Evolutionary conservation across 2,888 invertebrate genomes (phyloP).

Genomic region (Halictus quadricinctus): DNA sequence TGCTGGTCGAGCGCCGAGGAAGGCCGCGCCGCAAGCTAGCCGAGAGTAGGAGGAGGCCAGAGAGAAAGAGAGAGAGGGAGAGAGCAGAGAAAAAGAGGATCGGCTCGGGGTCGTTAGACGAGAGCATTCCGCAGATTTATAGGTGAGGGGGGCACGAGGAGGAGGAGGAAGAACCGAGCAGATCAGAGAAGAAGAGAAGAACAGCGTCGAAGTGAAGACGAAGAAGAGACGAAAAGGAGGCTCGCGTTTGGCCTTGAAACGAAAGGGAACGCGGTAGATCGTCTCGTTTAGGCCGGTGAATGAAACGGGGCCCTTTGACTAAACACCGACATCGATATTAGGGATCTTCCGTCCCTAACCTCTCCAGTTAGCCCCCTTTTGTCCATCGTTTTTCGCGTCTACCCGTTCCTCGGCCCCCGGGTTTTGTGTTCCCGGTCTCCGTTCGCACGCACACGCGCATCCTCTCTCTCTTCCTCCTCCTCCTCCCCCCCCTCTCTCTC

Average conservation of each 20-base stretch:
- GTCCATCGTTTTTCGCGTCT: slow-evolving; percentile 38
- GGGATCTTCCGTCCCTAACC: slow-evolving; percentile 59
- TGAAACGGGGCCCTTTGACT: slow-evolving; percentile 59
- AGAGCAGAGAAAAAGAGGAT: slow-evolving; percentile 18
- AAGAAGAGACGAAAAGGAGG: not conserved
- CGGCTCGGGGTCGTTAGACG: slow-evolving; percentile 43
- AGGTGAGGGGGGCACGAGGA: slow-evolving; percentile 30
- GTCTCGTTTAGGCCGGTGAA: slow-evolving; percentile 58
- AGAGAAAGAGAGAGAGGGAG: not conserved
- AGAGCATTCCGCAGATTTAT: slow-evolving; percentile 49
- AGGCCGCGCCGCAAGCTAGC: not conserved
- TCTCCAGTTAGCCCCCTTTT: slow-evolving; percentile 50
- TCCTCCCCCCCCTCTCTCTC: not conserved
- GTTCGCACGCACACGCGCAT: slow-evolving; percentile 49
- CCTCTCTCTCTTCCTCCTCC: not conserved
- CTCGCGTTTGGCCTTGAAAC: slow-evolving; percentile 55
- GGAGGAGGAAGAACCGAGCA: not conserved
- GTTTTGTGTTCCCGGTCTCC: slow-evolving; percentile 40
- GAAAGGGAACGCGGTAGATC: slow-evolving; percentile 53
- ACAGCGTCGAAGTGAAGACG: not conserved
- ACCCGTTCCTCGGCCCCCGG: slow-evolving; percentile 27
- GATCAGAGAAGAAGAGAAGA: not conserved
- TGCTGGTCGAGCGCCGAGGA: slow-evolving; percentile 9
- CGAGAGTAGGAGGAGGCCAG: not conserved
- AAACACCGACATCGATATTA: slow-evolving; percentile 61